Evolutionary conservation across 2,888 invertebrate species (phyloP).

Genomic region (Baccha elongata): DNA sequence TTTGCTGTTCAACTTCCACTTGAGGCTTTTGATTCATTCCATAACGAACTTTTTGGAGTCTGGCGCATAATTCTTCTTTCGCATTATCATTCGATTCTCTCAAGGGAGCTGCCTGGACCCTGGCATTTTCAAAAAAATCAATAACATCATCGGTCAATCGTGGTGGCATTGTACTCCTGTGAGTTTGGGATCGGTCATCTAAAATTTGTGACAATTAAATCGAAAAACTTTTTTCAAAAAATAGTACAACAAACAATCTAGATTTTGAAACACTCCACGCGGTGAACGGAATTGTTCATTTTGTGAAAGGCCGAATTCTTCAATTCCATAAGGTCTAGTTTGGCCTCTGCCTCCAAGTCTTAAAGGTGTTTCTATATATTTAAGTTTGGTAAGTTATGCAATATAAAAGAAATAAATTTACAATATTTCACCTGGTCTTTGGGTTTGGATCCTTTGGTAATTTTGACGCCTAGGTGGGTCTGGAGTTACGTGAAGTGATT

Average conservation of each 20-base stretch:
- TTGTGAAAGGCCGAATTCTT: slow-evolving; percentile 71
- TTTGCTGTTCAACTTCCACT: background rate
- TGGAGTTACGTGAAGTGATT: background rate
- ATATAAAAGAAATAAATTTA: background rate
- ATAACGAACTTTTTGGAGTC: background rate
- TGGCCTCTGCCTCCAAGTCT: slow-evolving; percentile 35
- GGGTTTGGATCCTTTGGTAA: background rate
- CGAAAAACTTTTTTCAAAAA: background rate
- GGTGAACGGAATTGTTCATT: slow-evolving; percentile 73
- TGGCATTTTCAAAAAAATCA: slow-evolving; percentile 23
- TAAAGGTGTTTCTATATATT: slow-evolving; percentile 48
- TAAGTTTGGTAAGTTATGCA: background rate
- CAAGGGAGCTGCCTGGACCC: background rate
- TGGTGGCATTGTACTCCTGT: background rate
- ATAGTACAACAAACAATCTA: slow-evolving; percentile 21
- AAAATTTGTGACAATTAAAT: background rate
- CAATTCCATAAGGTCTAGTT: slow-evolving; percentile 54
- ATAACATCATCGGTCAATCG: slow-evolving; percentile 33
- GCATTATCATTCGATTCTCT: background rate
- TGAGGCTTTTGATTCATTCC: slow-evolving; percentile 28
- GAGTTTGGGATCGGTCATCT: slow-evolving; percentile 34
- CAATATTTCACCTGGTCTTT: slow-evolving; percentile 34
- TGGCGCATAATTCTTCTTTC: background rate
- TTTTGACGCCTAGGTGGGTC: background rate
- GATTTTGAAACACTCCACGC: slow-evolving; percentile 46